Evolutionary conservation across 1,140 invertebrate species (phyloP).

Genomic region (Antheraea mylitta): DNA sequence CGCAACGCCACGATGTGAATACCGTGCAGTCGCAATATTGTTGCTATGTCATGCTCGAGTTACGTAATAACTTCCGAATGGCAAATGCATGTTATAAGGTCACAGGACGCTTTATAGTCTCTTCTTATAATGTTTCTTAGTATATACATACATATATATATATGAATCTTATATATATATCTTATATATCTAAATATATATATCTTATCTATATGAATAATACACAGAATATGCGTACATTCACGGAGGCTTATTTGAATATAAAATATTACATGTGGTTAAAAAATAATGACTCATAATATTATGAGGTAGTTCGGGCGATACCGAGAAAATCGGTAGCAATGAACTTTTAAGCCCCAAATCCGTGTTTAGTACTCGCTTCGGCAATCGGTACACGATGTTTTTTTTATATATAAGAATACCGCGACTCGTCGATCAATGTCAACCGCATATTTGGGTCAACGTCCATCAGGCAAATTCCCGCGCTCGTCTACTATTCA

Average conservation of each 20-base stretch:
- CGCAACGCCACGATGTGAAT: conserved; percentile 53
- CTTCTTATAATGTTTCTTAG: background rate
- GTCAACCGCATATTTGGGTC: conserved; percentile 77
- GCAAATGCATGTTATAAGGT: conserved; percentile 43
- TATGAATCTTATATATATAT: conserved; percentile 7
- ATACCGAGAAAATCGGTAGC: conserved; percentile 55
- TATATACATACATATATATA: too few relatives aligned
- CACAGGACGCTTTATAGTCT: conserved; percentile 33
- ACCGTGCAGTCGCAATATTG: conserved; percentile 59
- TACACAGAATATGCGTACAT: too few relatives aligned
- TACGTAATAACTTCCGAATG: conserved; percentile 52
- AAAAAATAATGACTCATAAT: conserved; percentile 46
- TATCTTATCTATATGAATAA: too few relatives aligned
- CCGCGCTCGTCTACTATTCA: conserved; percentile 58
- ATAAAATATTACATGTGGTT: background rate
- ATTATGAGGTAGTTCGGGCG: conserved; percentile 32
- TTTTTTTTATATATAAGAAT: conserved; percentile 57
- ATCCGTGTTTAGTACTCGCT: conserved; percentile 24
- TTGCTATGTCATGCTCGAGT: conserved; percentile 40
- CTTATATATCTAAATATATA: too few relatives aligned
- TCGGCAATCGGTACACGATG: conserved; percentile 31
- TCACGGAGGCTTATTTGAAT: conserved; percentile 2
- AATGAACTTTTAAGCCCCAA: conserved; percentile 59
- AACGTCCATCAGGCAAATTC: conserved; percentile 71
- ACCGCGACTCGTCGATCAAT: conserved; percentile 75